A percentile compares a stretch with the other conserved stretches of the same genome.
These are phyloP conservation scores for Scaptomyza graminum DNA, from an alignment of 1,140 invertebrate species.

Conservation along the genomic window DNA sequence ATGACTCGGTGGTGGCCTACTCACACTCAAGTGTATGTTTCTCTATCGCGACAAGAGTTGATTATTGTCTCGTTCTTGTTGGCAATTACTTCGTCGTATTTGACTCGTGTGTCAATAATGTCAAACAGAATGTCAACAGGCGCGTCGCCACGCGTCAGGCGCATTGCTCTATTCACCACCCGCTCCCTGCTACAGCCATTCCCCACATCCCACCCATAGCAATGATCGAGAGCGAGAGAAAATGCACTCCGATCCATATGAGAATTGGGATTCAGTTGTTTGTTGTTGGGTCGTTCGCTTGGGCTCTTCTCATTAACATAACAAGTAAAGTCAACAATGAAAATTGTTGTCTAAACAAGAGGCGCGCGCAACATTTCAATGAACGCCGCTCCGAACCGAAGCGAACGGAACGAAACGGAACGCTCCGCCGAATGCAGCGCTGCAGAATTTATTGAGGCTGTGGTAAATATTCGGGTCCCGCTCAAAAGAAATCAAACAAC, in stretches of 20 bases:
- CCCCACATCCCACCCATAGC: background rate
- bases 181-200: background rate
- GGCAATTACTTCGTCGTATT: background rate
- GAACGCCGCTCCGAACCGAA: conserved; percentile 44
- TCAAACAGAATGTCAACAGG: conserved; percentile 77
- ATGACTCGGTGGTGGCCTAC: background rate
- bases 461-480: conserved; percentile 79
- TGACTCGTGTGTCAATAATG: conserved; percentile 79
- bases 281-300: conserved; percentile 19
- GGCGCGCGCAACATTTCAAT: conserved; percentile 71
- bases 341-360: conserved; percentile 82
- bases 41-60: conserved; percentile 12
- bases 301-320: conserved; percentile 73
- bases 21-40: background rate
- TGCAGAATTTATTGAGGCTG: conserved; percentile 81
- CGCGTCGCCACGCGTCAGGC: conserved; percentile 70
- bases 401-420: conserved; percentile 17
- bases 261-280: conserved; percentile 1
- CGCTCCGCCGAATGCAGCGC: conserved; percentile 51
- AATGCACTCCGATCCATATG: conserved; percentile 7
- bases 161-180: conserved; percentile 25
- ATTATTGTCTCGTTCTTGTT: conserved; percentile 35
- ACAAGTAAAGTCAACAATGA: conserved; percentile 81
- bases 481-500: conserved; percentile 80
- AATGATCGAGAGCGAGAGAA: conserved; percentile 7